Evolutionary conservation across 2,888 invertebrate genomes (phyloP).

Genomic region (Lacanobia wlatinum): DNA sequence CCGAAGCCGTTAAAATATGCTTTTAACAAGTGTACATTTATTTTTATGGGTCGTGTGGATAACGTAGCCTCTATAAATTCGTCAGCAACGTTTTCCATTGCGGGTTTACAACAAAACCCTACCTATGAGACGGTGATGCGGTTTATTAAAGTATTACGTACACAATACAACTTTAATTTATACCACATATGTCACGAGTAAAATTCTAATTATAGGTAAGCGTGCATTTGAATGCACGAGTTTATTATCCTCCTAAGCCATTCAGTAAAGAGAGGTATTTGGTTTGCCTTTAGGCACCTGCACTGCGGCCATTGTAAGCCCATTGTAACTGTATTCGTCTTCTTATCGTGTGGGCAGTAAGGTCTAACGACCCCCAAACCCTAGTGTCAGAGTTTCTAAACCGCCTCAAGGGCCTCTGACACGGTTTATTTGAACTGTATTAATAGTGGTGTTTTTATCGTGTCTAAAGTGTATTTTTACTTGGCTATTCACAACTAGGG

Average conservation of each 20-base stretch:
- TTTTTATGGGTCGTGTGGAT: not conserved
- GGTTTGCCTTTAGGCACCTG: too few species aligned
- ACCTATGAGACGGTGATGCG: not conserved
- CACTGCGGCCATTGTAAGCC: too few species aligned
- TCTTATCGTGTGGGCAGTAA: too few species aligned
- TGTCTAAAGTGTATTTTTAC: not conserved
- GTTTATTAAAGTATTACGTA: slow-evolving; percentile 5
- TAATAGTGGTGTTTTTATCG: not conserved
- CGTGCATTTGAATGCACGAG: not conserved
- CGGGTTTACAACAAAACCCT: slow-evolving; percentile 5
- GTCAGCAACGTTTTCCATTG: slow-evolving; percentile 1
- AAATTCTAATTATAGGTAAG: slow-evolving; percentile 19
- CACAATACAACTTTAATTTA: not conserved
- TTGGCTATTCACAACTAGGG: not conserved
- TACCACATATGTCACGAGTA: not conserved
- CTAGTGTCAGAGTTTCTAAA: too few species aligned
- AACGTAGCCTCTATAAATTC: not conserved
- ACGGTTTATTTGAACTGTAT: too few species aligned
- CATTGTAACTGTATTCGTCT: slow-evolving; percentile 1
- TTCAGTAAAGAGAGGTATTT: slow-evolving; percentile 1
- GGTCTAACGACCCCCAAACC: too few species aligned
- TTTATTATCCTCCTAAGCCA: slow-evolving; percentile 38
- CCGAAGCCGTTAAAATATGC: too few species aligned
- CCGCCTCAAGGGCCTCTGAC: too few species aligned
- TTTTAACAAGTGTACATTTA: too few species aligned